Conservation (phyloP, 2,797 vertebrate genomes). For the Coregonus sp. region DNA sequence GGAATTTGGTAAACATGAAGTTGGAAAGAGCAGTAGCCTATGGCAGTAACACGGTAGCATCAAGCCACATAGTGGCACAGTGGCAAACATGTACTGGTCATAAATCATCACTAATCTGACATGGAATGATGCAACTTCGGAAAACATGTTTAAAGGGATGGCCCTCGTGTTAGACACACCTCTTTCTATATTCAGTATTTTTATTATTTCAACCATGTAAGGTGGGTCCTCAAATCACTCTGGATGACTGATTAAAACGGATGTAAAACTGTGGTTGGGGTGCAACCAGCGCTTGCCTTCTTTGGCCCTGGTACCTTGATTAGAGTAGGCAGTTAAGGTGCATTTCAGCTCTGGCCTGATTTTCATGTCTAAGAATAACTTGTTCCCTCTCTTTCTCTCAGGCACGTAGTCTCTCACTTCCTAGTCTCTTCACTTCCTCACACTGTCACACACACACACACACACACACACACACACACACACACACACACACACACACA, state of each 20-base stretch:
- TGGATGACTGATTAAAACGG: conserved; percentile 5
- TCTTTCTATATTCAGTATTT: conserved; percentile 7
- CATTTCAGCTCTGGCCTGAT: conserved; percentile 54
- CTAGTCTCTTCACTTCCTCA: neutral
- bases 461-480: neutral
- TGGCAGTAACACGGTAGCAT: too few species aligned
- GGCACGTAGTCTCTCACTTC: conserved; percentile 3
- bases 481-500: neutral
- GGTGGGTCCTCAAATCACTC: conserved; percentile 30
- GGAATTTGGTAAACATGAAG: too few species aligned
- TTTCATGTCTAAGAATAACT: conserved; percentile 67
- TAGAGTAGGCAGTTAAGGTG: conserved; percentile 29
- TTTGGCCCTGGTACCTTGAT: conserved; percentile 18
- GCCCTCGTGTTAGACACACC: neutral
- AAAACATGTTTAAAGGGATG: too few species aligned
- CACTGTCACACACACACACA: neutral
- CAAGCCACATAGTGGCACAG: too few species aligned
- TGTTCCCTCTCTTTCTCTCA: conserved; percentile 27
- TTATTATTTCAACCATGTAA: conserved; percentile 5
- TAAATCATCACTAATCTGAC: too few species aligned
- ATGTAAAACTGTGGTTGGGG: neutral
- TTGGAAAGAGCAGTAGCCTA: too few species aligned
- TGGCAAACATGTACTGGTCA: too few species aligned
- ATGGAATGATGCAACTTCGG: too few species aligned
- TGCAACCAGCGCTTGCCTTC: conserved; percentile 31